These are phyloP conservation scores for Rotaria socialis DNA, from an alignment of 2,888 invertebrate genomes.

Conservation along the genomic window DNA sequence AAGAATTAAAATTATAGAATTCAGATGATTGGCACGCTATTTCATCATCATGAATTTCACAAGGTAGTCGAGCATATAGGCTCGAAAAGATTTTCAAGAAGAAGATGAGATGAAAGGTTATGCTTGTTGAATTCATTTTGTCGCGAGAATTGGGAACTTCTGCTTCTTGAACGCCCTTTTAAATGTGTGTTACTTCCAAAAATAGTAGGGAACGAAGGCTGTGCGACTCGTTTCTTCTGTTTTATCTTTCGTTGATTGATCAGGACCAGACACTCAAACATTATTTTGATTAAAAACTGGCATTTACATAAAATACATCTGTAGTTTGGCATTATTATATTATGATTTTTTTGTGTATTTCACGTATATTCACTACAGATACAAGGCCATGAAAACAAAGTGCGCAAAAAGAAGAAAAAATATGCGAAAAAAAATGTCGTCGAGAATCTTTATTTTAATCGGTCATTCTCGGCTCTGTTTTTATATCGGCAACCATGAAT, in stretches of 20 bases:
- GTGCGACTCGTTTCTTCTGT: neutral
- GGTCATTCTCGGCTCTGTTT: slow-evolving; percentile 32
- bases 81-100: neutral
- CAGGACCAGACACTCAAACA: neutral
- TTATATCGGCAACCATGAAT: slow-evolving; percentile 26
- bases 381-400: neutral
- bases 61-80: neutral
- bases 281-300: neutral
- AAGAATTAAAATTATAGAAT: neutral
- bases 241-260: neutral
- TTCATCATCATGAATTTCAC: neutral
- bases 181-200: neutral
- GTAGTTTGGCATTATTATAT: neutral
- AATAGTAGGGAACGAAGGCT: too few species aligned
- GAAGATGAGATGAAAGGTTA: neutral
- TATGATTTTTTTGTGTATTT: neutral
- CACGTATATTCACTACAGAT: slow-evolving; percentile 21
- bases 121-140: neutral
- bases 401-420: neutral
- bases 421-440: slow-evolving; percentile 13
- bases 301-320: neutral
- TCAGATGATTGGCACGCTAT: neutral
- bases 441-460: slow-evolving; percentile 22
- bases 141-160: neutral
- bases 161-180: neutral